Conservation (phyloP, 2,113 vertebrate species). For the Pterophyllum scalare region DNA sequence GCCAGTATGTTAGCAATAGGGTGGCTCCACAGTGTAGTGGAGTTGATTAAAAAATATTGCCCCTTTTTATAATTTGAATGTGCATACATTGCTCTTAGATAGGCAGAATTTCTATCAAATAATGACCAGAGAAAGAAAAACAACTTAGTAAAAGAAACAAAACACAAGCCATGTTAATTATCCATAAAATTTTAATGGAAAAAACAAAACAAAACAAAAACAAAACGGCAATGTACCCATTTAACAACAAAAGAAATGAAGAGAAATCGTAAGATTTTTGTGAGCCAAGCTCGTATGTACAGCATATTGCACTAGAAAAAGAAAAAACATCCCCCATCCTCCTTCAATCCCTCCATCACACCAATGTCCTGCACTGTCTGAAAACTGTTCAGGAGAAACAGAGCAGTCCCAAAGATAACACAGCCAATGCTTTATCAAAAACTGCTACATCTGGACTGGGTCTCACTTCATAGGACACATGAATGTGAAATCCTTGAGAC, state of each 20-base stretch:
- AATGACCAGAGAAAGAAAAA: background rate
- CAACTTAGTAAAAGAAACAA: constrained; percentile 22
- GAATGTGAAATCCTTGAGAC: constrained; percentile 76
- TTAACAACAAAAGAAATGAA: constrained; percentile 77
- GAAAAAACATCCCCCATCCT: constrained; percentile 64
- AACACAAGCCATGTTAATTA: constrained; percentile 25
- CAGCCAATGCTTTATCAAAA: constrained; percentile 68
- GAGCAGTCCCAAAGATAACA: constrained; percentile 76
- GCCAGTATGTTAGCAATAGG: background rate
- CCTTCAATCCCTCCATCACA: constrained; percentile 52
- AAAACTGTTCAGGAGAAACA: constrained; percentile 56
- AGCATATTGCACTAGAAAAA: constrained; percentile 84
- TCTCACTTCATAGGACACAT: constrained; percentile 73
- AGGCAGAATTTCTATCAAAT: background rate
- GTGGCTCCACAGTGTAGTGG: background rate
- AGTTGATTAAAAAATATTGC: background rate
- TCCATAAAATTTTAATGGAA: constrained; percentile 79
- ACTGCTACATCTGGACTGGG: constrained; percentile 81
- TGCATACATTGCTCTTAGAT: background rate
- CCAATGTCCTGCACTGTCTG: constrained; percentile 48
- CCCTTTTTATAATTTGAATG: background rate
- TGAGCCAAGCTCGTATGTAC: constrained; percentile 82
- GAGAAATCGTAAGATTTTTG: constrained; percentile 72
- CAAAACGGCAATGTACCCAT: constrained; percentile 78
- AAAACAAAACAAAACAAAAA: constrained; percentile 64